A percentile compares a stretch with the other conserved stretches of the same genome.
Conservation (phyloP, 2,888 invertebrate genomes). For the Sarcophaga carnaria region DNA sequence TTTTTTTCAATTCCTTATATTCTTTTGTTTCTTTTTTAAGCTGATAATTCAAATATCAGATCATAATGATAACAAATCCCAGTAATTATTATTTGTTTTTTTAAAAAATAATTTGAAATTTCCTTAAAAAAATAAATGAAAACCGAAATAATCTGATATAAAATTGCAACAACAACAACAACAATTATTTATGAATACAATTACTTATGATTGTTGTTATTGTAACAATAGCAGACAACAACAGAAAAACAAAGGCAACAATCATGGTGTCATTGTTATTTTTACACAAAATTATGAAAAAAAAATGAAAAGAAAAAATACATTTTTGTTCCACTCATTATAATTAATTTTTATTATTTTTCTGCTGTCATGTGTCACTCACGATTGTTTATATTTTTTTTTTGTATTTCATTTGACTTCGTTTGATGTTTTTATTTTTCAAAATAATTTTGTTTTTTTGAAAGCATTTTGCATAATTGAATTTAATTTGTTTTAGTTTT, state of each 20-base stretch:
- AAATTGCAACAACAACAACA: constrained; percentile 13
- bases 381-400: constrained; percentile 25
- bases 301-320: neutral
- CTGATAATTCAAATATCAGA: too few species aligned
- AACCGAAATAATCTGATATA: neutral
- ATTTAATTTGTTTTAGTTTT: constrained; percentile 68
- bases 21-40: too few species aligned
- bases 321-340: constrained; percentile 44
- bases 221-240: neutral
- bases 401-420: constrained; percentile 64
- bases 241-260: neutral
- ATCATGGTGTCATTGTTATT: neutral
- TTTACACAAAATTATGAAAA: neutral
- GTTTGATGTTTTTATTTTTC: constrained; percentile 43
- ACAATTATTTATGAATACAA: constrained; percentile 40
- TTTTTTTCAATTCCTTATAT: too few species aligned
- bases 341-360: constrained; percentile 50
- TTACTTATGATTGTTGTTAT: neutral
- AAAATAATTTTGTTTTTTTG: constrained; percentile 23
- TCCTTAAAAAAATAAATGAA: too few species aligned
- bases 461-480: constrained; percentile 65
- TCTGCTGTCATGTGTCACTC: constrained; percentile 67
- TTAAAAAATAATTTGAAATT: too few species aligned
- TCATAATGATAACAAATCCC: too few species aligned
- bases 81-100: too few species aligned